Evolutionary conservation across 2,113 vertebrate species (phyloP), one percentile per base, ranked within the genome.

Genomic region (Oenanthe melanoleuca): DNA sequence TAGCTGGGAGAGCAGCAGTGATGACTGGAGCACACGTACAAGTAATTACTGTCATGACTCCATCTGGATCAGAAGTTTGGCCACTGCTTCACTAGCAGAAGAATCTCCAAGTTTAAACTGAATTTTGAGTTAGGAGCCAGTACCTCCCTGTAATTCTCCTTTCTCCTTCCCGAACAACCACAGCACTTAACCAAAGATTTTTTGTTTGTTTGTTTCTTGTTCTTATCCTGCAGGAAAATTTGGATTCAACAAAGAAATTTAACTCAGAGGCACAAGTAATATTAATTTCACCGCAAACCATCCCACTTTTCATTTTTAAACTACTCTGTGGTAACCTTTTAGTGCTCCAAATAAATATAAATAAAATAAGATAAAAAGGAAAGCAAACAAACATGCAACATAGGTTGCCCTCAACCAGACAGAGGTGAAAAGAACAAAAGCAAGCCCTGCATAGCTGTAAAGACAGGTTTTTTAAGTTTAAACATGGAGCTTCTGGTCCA

Each of bases 21-120:
- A 61, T 15, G 66, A 89, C 44, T 92, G 80, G 12, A 95, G 87
- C 93, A 78, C 52, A 79, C 69, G 67, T 57, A 84, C 75, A 64
- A 94, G 86, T 65, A 95, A 85, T 93, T 96, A 94, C 38, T 71
- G 69, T 84, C 56, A 88, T 85, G 90, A 69, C 87, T 96, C 92
- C 31, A 87, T 88, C 92, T 96, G 95, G 90, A 91, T 79, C 34
- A 47, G 55, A 88, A 53, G 34, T 74, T 91, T 78, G 89, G 84
- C 52, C 6, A 86, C 71, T 83, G 47, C 21, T 78, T 71, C 45
- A 90, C 71, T 44, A 37, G 44, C 55, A 90, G 14, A 23, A 21
- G 25, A 85, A 80, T 75, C 67, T 93, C 85, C 91, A 88, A 81
- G 40, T 40, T 92, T 80, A 92, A 79, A 60, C 5, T 29, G 10